Base-by-base conservation (phyloP, 2,888 invertebrate genomes). In the Phaedon cochleariae region DNA sequence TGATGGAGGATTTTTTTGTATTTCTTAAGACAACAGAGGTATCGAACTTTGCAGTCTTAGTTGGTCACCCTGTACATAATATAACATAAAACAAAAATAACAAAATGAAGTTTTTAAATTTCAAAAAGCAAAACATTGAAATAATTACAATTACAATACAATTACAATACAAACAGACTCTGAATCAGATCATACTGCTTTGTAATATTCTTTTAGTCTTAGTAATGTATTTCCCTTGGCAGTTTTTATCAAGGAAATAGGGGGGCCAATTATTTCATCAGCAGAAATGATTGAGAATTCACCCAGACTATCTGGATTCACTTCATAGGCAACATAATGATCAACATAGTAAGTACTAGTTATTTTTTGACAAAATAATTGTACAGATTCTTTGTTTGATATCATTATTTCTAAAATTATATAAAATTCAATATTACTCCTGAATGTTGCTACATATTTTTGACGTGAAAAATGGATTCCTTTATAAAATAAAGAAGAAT, bases 321-420 rank as follows among this genome's bases (percentile, higher is more conserved):
- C 15, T 59, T 59, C 53, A 45, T 64, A 59, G 46, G 64, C 64
- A 31, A 59, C 10, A 59, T 34, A 64, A 59, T 59, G 64, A 5
- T 37, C 26, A 17, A 17, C 2, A 49, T 52, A 64, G 31, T 26
- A 4, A 53, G 52, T 22, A 26, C 26, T 6, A 7, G 31, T 18
- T n/a, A 61, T 21, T 17, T 48, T 54, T 31, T 61, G 54, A 48
- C 46, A 46, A 60, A 10, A 41, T 41, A 52, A 41, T 49, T 34
- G 1, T 62, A n/a, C 31, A 55, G n/a, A 31, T 62, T 55, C 21
- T 60, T 15, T 12, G 46, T 46, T 15, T 12, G 17, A 17, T n/a
- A n/a, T n/a, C n/a, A 57, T 41, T n/a, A 57, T 46, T 29, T 57
- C 18, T n/a, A 57, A 34, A 17, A 57, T 37, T 17, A 37, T 17